A percentile compares a stretch with the other conserved stretches of the same genome.
Conservation (phyloP, 2,113 vertebrate species). For the Apeltes quadracus region DNA sequence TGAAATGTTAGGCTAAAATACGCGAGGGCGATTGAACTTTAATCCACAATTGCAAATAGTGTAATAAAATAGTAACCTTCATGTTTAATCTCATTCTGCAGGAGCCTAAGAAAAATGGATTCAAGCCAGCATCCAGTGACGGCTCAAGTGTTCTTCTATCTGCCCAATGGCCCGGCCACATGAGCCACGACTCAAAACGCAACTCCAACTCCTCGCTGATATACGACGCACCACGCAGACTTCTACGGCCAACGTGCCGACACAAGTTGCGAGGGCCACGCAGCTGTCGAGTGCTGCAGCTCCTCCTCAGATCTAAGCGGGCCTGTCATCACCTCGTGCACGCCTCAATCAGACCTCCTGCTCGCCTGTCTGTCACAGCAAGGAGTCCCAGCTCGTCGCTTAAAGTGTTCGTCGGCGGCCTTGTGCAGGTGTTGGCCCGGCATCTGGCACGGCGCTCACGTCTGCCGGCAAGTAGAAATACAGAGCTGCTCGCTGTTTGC, state of each 20-base stretch:
- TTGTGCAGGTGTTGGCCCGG: constrained; percentile 70
- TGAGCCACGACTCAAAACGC: background rate
- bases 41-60: background rate
- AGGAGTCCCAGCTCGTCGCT: constrained; percentile 53
- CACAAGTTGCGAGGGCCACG: constrained; percentile 69
- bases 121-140: background rate
- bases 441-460: constrained; percentile 45
- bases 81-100: background rate
- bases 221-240: too few species aligned
- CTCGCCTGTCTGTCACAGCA: constrained; percentile 68
- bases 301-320: constrained; percentile 70
- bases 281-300: constrained; percentile 70
- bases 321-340: constrained; percentile 77
- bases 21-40: background rate
- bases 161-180: background rate
- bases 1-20: background rate
- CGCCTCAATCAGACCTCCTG: constrained; percentile 80
- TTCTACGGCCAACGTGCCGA: constrained; percentile 63
- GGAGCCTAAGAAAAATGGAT: background rate
- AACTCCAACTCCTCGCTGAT: too few species aligned
- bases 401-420: constrained; percentile 56
- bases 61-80: background rate
- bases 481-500: background rate
- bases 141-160: background rate
- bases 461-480: constrained; percentile 21